A percentile compares a stretch with the other conserved stretches of the same genome.
Evolutionary conservation across 2,888 invertebrate species (phyloP).

Genomic region (Rhaphigaster nebulosa): DNA sequence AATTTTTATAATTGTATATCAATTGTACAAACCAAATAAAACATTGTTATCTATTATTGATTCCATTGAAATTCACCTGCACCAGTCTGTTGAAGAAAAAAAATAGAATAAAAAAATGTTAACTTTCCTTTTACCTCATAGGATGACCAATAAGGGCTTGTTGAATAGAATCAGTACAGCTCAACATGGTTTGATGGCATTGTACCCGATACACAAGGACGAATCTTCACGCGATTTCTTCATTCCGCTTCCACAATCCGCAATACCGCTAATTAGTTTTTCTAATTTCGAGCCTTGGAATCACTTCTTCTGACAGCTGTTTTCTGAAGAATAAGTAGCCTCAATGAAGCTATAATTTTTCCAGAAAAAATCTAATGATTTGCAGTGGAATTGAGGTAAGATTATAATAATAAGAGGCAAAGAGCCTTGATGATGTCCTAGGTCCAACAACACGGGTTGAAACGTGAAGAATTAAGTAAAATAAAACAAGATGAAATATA

Average conservation of each 20-base stretch:
- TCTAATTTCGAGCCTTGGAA: neutral
- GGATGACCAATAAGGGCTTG: neutral
- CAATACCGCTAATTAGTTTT: neutral
- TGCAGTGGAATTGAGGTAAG: neutral
- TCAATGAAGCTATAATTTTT: neutral
- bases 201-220: conserved; percentile 11
- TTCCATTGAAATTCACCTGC: neutral
- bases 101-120: neutral
- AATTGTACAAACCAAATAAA: too few species aligned
- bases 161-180: neutral
- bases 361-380: neutral
- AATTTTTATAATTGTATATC: too few species aligned
- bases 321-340: neutral
- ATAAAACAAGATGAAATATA: too few species aligned
- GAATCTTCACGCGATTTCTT: neutral
- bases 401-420: too few species aligned
- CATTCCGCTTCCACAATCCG: neutral
- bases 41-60: too few species aligned
- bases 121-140: neutral
- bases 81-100: neutral
- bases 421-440: too few species aligned
- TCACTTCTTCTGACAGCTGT: neutral
- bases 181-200: neutral
- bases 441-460: too few species aligned
- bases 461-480: too few species aligned